Evolutionary conservation across 1,140 invertebrate species (phyloP).

Genomic region (Alviniconcha marisindica): DNA sequence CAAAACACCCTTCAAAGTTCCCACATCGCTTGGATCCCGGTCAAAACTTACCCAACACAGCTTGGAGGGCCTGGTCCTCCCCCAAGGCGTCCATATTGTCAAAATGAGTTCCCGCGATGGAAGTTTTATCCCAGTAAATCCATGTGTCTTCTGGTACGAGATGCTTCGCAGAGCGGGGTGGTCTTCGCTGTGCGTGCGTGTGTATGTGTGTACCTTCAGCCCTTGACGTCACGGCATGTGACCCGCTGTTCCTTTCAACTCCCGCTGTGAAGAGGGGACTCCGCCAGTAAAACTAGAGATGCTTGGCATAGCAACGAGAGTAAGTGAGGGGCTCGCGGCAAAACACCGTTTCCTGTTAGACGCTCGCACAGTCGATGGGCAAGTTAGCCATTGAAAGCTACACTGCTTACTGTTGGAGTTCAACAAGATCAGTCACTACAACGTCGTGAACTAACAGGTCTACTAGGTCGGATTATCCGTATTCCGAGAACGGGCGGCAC

Average conservation of each 20-base stretch:
- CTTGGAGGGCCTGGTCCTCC: slow-evolving; percentile 21
- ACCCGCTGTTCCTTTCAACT: slow-evolving; percentile 28
- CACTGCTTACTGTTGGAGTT: neutral
- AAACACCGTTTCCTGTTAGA: neutral
- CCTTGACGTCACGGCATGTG: slow-evolving; percentile 30
- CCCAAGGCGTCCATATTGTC: neutral
- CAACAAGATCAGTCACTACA: neutral
- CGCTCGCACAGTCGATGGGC: neutral
- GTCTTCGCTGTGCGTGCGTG: neutral
- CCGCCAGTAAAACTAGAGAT: neutral
- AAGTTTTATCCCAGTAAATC: neutral
- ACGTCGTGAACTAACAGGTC: neutral
- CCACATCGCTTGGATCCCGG: no score
- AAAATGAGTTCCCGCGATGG: neutral
- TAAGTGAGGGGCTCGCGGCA: neutral
- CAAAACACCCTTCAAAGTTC: neutral
- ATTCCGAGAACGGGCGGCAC: no score
- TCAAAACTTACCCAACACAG: slow-evolving; percentile 18
- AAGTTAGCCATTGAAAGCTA: neutral
- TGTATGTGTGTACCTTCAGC: slow-evolving; percentile 28
- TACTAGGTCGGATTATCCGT: no score
- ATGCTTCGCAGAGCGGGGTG: slow-evolving; percentile 10
- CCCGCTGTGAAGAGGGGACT: neutral
- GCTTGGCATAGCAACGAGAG: no score
- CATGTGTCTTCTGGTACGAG: slow-evolving; percentile 28